These are phyloP conservation scores for Trachelus iudaicus DNA, from an alignment of 2,888 invertebrate genomes.

Conservation along the genomic window DNA sequence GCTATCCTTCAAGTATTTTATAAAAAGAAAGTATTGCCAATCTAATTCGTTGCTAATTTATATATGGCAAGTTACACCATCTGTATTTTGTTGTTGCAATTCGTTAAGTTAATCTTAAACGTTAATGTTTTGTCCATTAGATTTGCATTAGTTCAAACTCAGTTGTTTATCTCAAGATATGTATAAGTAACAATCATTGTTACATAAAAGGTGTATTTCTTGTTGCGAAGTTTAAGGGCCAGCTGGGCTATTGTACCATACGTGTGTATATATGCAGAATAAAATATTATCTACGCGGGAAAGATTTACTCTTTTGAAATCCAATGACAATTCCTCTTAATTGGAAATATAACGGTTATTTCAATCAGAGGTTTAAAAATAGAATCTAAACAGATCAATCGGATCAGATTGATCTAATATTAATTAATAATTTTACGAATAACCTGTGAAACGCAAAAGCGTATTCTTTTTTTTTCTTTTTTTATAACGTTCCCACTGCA, in stretches of 20 bases:
- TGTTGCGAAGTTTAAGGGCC: not conserved
- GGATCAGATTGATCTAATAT: too few relatives aligned
- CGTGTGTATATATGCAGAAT: not conserved
- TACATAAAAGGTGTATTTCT: not conserved
- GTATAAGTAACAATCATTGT: not conserved
- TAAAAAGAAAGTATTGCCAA: not conserved
- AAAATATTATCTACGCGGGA: conserved; percentile 1
- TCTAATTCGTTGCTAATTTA: not conserved
- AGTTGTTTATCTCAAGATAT: not conserved
- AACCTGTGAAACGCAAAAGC: not conserved
- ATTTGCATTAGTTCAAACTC: not conserved
- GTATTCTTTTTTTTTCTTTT: too few relatives aligned
- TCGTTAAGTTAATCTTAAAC: not conserved
- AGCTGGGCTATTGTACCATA: not conserved
- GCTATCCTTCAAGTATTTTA: not conserved
- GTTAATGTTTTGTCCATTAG: not conserved
- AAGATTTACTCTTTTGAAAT: not conserved
- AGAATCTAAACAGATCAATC: too few relatives aligned
- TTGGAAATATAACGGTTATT: not conserved
- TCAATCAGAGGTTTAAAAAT: not conserved
- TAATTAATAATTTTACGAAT: not conserved
- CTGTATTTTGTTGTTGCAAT: not conserved
- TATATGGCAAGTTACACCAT: not conserved
- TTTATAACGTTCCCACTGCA: not conserved
- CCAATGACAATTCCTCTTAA: too few relatives aligned